Base-by-base conservation (phyloP, 2,797 vertebrate genomes). In the Sebastolobus alascanus region DNA sequence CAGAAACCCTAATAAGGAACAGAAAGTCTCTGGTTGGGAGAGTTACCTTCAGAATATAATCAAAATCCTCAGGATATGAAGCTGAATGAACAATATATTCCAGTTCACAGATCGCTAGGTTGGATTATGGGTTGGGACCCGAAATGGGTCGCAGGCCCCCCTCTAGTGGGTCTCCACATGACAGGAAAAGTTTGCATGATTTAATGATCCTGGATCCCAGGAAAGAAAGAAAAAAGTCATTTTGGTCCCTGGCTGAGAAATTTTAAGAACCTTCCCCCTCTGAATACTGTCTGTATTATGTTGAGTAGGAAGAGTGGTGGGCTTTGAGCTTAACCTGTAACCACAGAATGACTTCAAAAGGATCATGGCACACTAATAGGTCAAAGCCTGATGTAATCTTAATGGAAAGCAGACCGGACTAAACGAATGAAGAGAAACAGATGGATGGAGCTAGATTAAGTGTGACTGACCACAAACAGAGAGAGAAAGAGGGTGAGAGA, bases 301-400 rank as follows among this genome's bases (percentile, higher is more conserved):
- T 84, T 65, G 89, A 86, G 80, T 85, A 76, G 71, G 84, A 86
- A 88, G 89, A 94, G 89, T 92, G 93, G 93, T 92, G 89, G 92
- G 90, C 85, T 92, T 92, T 92, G 90, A 93, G 91, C 84, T 91
- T 91, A 94, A 94, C 94, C 94, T 95, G 92, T 84, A 94, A 91
- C 93, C 93, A 91, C 94, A 92, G 86, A 89, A 92, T 89, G 90
- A 92, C 94, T 94, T 95, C 92, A 93, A 94, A 94, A 92, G 93
- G 92, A 94, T 94, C 92, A 90, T 68, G 72, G 90, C 93, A 77
- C 93, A 91, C 93, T 95, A 94, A 95, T 93, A 94, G 94, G 93
- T 95, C 93, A 95, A 94, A 95, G 93, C 92, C 93, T 95, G 94
- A 94, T 95, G 93, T 95, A 94, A 95, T 94, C 94, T 94, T 94